These are phyloP conservation scores for Monodelphis domestica DNA, from an alignment of 2,797 vertebrate species.

Conservation along the genomic window DNA sequence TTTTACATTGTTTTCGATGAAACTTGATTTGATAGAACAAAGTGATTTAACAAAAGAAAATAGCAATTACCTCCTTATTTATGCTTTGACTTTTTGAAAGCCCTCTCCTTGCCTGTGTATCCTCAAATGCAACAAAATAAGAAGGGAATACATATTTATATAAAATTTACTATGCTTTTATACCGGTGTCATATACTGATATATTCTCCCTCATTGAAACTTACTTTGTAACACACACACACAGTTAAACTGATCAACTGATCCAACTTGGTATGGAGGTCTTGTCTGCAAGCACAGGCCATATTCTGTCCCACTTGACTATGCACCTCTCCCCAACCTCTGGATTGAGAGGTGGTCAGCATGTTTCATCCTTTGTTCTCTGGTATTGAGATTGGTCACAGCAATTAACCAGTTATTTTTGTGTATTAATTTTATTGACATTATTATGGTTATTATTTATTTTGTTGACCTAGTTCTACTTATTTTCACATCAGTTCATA, in stretches of 20 bases:
- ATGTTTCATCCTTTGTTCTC: neutral
- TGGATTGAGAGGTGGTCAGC: neutral
- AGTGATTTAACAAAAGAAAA: conserved; percentile 12
- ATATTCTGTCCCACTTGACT: neutral
- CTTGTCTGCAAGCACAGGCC: neutral
- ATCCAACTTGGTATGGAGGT: neutral
- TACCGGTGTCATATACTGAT: neutral
- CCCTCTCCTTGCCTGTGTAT: neutral
- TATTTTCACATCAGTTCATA: neutral
- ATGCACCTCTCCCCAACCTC: neutral
- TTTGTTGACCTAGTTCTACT: neutral
- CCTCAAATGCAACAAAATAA: neutral
- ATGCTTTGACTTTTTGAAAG: neutral
- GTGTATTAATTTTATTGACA: neutral
- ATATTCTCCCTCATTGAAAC: neutral
- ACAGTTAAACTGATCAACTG: neutral
- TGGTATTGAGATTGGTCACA: neutral
- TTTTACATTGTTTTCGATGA: neutral
- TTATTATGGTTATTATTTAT: neutral
- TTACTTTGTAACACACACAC: neutral
- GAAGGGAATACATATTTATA: too few relatives aligned
- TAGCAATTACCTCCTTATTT: neutral
- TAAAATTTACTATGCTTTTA: neutral
- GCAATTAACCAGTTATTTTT: neutral
- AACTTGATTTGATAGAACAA: neutral